Base-by-base conservation (phyloP, 2,888 invertebrate species). In the Aspidiotus rigidus region DNA sequence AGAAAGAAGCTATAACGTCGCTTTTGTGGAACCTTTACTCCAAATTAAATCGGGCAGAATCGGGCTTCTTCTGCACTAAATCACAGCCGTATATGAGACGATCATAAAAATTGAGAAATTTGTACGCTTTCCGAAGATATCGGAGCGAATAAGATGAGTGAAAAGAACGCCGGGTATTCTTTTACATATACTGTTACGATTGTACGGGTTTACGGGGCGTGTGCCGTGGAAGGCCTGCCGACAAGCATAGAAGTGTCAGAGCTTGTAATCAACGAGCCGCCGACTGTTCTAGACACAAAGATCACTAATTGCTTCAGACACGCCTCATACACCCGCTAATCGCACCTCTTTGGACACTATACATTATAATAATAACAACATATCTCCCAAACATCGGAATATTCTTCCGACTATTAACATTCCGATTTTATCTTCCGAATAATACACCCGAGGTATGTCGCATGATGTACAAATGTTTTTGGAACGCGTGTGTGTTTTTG, bases 281-380 rank as follows among this genome's bases (percentile, higher is more conserved):
- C 67, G 67, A 67, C 67, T 60, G 59, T 67, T 67, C 67, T 49
- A 67, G 67, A 67, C 67, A 67, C 67, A 67, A 67, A 67, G 67
- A 67, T 67, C 67, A 67, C 67, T 67, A 67, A 67, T 67, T 67
- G 67, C 67, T 67, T 67, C 67, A 49, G 67, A 67, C 67, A 67
- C 67, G 67, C 67, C 67, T 67, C 59, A 67, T 67, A 67, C 67
- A 67, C 67, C 67, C 67, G 67, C 67, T 67, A 67, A 67, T 67
- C 67, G 67, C 67, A 60, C 67, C 67, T 67, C 67, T 67, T 67
- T 67, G 67, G 67, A 67, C 67, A 60, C 67, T 67, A 67, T 59
- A 67, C 59, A 67, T 67, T 67, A 67, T 67, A 59, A 67, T 67
- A 67, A 67, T 67, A 67, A 60, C 67, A 67, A 67, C 67, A 60